A percentile compares a stretch with the other conserved stretches of the same genome.
Conservation (phyloP, 1,140 invertebrate species). For the Pemphigus obesinymphae region DNA sequence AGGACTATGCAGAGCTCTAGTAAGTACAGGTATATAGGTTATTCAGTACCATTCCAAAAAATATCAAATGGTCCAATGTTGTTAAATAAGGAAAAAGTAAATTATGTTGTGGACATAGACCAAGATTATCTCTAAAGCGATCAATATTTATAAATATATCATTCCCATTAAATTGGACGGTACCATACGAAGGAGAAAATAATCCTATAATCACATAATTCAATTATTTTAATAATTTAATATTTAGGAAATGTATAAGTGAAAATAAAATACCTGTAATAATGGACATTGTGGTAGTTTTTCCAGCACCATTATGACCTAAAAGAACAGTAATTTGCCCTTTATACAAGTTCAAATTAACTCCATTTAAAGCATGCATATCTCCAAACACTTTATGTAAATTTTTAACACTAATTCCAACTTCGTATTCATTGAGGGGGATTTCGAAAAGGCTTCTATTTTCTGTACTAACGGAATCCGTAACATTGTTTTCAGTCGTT, state of each 20-base stretch:
- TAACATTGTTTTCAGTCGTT: not conserved
- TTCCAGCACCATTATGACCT: conserved; percentile 85
- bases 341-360: conserved; percentile 46
- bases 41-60: conserved; percentile 46
- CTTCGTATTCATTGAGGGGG: conserved; percentile 40
- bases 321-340: conserved; percentile 82
- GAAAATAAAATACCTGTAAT: conserved; percentile 44
- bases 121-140: conserved; percentile 57
- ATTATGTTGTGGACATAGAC: conserved; percentile 91
- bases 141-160: conserved; percentile 57
- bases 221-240: not conserved
- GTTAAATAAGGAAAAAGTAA: conserved; percentile 87
- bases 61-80: conserved; percentile 75
- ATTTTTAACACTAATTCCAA: conserved; percentile 47
- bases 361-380: conserved; percentile 45
- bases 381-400: conserved; percentile 47
- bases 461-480: not conserved
- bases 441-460: conserved; percentile 23
- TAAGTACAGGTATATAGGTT: no score
- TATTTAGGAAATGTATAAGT: not conserved
- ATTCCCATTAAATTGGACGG: conserved; percentile 61
- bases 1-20: no score
- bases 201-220: conserved; percentile 53
- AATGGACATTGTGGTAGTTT: conserved; percentile 71
- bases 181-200: conserved; percentile 59